Evolutionary conservation across 2,113 vertebrate species (phyloP).

Genomic region (Ptilonorhynchus violaceus): DNA sequence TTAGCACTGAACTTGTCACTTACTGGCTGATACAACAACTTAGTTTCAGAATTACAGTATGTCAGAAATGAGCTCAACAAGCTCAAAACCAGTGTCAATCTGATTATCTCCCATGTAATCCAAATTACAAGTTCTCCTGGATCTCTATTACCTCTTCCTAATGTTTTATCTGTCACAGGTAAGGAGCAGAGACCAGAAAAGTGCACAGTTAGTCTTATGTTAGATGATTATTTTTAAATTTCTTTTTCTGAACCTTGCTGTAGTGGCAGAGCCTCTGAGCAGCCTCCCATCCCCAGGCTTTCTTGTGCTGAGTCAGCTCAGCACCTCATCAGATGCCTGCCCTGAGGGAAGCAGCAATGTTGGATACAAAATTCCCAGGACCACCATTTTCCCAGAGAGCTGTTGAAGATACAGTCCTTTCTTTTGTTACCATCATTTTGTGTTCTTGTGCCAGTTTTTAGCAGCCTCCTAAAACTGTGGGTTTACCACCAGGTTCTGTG

Average conservation of each 20-base stretch:
- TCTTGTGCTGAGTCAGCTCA: neutral
- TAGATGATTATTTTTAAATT: neutral
- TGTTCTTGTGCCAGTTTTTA: neutral
- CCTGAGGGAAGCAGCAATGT: neutral
- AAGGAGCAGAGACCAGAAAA: neutral
- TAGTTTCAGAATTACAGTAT: slow-evolving; percentile 68
- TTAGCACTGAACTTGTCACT: slow-evolving; percentile 72
- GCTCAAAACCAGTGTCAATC: slow-evolving; percentile 48
- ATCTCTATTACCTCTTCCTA: neutral
- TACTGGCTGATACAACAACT: slow-evolving; percentile 66
- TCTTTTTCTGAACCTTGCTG: neutral
- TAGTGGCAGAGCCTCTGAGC: fast-evolving
- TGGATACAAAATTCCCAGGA: neutral
- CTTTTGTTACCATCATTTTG: neutral
- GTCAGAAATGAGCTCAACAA: slow-evolving; percentile 69
- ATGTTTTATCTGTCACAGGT: neutral
- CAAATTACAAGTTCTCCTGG: slow-evolving; percentile 5
- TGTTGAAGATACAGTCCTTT: neutral
- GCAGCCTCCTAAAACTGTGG: fast-evolving
- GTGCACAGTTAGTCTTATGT: neutral
- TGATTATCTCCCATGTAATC: slow-evolving; percentile 24
- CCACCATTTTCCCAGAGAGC: neutral
- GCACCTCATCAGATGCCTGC: fast-evolving
- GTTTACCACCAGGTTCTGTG: neutral
- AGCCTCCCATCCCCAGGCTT: neutral